Conservation (phyloP, 2,113 vertebrate species). For the Phoxinus phoxinus region DNA sequence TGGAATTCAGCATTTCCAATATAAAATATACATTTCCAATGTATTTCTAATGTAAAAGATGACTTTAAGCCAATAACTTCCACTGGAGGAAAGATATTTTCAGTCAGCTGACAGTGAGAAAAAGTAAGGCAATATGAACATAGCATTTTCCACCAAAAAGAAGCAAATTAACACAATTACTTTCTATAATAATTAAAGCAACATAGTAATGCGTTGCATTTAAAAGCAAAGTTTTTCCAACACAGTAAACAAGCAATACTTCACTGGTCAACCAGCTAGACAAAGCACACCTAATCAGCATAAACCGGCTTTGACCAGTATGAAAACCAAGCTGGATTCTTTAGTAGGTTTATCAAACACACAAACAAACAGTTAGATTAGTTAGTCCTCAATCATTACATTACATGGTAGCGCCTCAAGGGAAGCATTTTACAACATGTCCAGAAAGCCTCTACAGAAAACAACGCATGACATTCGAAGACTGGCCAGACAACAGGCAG, state of each 20-base stretch:
- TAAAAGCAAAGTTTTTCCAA: too few species aligned
- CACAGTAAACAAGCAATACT: too few species aligned
- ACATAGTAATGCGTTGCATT: too few species aligned
- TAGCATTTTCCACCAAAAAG: too few species aligned
- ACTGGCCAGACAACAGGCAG: constrained; percentile 39
- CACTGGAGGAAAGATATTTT: background rate
- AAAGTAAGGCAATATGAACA: background rate
- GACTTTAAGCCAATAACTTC: background rate
- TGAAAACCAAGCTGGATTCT: background rate
- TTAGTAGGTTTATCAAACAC: constrained; percentile 19
- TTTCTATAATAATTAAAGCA: too few species aligned
- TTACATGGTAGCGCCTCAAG: constrained; percentile 10
- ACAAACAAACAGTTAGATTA: constrained; percentile 29
- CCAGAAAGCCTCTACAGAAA: constrained; percentile 36
- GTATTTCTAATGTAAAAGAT: background rate
- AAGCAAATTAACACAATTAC: too few species aligned
- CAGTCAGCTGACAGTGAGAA: background rate
- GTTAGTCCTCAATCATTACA: constrained; percentile 16
- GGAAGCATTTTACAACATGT: constrained; percentile 23
- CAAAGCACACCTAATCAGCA: background rate
- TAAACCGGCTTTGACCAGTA: background rate
- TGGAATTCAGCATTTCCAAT: background rate
- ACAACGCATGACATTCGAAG: constrained; percentile 26
- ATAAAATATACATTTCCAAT: background rate
- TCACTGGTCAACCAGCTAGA: background rate